Evolutionary conservation across 2,888 invertebrate genomes (phyloP), one percentile per base, ranked within the genome.

Genomic region (Synergus laeviventris): DNA sequence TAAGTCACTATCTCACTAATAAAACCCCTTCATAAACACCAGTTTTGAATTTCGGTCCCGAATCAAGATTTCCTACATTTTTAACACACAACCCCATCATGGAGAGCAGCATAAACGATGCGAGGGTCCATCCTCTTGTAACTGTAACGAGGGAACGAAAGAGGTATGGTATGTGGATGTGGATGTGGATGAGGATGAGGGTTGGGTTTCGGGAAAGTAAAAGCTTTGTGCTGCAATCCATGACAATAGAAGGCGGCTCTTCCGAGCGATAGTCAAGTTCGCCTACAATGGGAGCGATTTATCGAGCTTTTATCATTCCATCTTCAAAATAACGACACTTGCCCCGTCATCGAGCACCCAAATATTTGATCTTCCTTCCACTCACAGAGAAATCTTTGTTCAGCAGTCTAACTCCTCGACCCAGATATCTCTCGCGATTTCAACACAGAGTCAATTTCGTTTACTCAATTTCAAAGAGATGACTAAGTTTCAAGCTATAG

Each of bases 281-380:
- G 74, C 81, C 82, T 75, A 84, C 83, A 86, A 86, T 83, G 79
- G 81, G 77, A 75, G 82, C 81, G 83, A 82, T 85, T 87, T 87
- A 88, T 87, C 85, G 85, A 80, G 83, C 86, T 86, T 88, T 88
- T 87, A 87, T 88, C 84, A 87, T 85, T 87, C 78, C 76, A 79
- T 81, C 84, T 83, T 78, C 81, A 79, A 86, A 85, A 84, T 84
- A 86, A 84, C 77, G 59, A 74, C 66, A 66, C 66, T 66, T 45
- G 21, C 24, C 24, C 39, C 14, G 18, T 14, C 42, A 42, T 21
- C 18, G 2, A 42, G 39, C 14, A 21, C 39, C 14, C 59, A 14
- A 24, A 59, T 59, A 24, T 56, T 59, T 59, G 59, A 59, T 59
- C 59, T 59, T 24, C 24, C 24, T 24, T 59, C 12, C 12, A 59